Evolutionary conservation across 1,140 invertebrate genomes (phyloP), one percentile per base, ranked within the genome.

Genomic region (Conus ventricosus): DNA sequence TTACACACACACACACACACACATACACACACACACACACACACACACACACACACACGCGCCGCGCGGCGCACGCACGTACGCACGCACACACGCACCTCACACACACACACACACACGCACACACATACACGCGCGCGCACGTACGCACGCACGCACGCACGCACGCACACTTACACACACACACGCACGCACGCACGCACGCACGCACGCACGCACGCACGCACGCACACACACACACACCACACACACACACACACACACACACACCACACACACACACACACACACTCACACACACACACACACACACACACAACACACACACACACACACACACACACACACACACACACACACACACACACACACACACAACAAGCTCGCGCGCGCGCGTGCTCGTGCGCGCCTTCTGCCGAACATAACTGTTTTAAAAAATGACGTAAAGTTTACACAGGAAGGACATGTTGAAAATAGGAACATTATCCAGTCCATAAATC

Each of bases 331-430:
- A 7, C 71, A 7, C 71, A 75, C 71, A 75, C 71, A 75, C 71
- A 75, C 71, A 75, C 71, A 75, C 71, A 75, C 71, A 75, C 71
- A 75, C 71, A 75, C 71, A 75, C 71, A 75, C 71, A 75, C 71
- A 75, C 71, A 75, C 71, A 75, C 60, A 39, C 39, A 39, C 39
- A 39, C 39, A 39, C 39, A 39, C 39, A 39, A 39, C 39, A 39
- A 39, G 39, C 39, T 15, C 20, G 4, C 60, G 60, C 4, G 60
- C 60, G 60, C 60, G 4, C 60, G 20, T 63, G 60, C 60, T 4
- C 60, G 60, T 67, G 60, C 60, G 60, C 60, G 60, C 39, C 39
- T 39, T 39, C 39, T 39, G 39, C 39, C 39, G 0, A 39, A 39
- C 39, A 39, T 39, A 39, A 0, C 39, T 39, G 39, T 39, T 39